Base-by-base conservation (phyloP, 2,113 vertebrate genomes). In the Marcusenius ussheri region DNA sequence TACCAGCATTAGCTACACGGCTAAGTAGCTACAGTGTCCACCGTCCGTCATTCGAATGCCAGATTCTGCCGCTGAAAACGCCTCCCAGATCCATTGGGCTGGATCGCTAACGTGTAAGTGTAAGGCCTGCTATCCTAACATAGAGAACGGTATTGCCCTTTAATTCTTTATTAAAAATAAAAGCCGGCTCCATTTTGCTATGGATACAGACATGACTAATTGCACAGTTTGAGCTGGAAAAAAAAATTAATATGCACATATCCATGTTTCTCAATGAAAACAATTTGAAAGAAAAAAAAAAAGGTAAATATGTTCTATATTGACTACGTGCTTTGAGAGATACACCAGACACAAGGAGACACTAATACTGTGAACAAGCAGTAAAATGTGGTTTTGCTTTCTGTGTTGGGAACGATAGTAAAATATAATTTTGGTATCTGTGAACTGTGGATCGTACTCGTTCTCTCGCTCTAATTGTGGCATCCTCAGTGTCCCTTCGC, bases 381-480 rank as follows among this genome's bases (percentile, higher is more conserved):
- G 42, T 5, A 19, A 27, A 86, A 49, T 87, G 50, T 21, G 31
- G 5, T 31, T 87, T 89, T 10, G 39, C 21, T 42, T 58, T 84
- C 51, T 35, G 39, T 42, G 19, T 50, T 50, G 58, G n/a, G 19
- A 39, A 47, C 27, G 24, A 56, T 31, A 31, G 10, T 35, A 83
- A 66, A 27, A 90, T 85, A 50, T 39, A 58, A 80, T 84, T 90
- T 90, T 49, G 47, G 46, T 46, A 46, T 50, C 74, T 66, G 47
- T 17, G 51, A 53, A 90, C 10, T 19, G n/a, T 49, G 35, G 21
- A 27, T 56, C 10, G 21, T 13, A 21, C 31, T 45, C 15, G n/a
- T 5, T 31, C 15, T 21, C 10, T 19, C 13, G 13, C 15, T 86
- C n/a, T 15, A 58, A 62, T 46, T 45, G 17, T 10, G 2, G 46